Conservation (phyloP, 2,888 invertebrate genomes). For the Onthophagus sagittarius region DNA sequence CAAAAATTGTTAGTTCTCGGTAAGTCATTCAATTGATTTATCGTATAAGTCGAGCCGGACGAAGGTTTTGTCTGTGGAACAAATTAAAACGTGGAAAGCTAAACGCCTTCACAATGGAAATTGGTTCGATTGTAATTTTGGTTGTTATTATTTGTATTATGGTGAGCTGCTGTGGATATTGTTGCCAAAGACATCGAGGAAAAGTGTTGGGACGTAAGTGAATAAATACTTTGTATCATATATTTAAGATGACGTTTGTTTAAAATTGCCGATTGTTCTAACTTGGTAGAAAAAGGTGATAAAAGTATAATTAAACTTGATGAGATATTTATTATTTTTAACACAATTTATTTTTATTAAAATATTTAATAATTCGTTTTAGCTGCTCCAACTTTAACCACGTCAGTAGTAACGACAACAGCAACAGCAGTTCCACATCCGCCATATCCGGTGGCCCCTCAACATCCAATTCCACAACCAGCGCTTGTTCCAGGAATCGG, state of each 20-base stretch:
- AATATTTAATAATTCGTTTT: neutral
- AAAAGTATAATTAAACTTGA: no score
- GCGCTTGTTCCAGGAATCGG: neutral
- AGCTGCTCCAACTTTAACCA: neutral
- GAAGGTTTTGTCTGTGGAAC: neutral
- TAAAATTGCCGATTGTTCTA: neutral
- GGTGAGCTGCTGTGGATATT: neutral
- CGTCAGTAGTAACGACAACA: neutral
- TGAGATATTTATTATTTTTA: no score
- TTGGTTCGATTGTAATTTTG: neutral
- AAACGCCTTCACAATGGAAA: neutral
- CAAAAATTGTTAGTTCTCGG: neutral
- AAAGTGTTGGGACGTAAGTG: constrained; percentile 8
- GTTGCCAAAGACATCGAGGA: constrained; percentile 5
- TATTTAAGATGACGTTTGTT: neutral
- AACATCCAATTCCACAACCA: constrained; percentile 2
- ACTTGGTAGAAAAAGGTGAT: no score
- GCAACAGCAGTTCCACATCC: neutral
- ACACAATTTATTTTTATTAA: neutral
- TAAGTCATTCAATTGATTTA: neutral
- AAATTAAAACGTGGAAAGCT: neutral
- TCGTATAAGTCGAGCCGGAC: neutral
- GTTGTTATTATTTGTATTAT: neutral
- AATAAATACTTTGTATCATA: neutral
- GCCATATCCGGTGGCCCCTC: constrained; percentile 1